Evolutionary conservation across 2,113 vertebrate species (phyloP), one percentile per base, ranked within the genome.

Genomic region (Opisthocomus hoazin): DNA sequence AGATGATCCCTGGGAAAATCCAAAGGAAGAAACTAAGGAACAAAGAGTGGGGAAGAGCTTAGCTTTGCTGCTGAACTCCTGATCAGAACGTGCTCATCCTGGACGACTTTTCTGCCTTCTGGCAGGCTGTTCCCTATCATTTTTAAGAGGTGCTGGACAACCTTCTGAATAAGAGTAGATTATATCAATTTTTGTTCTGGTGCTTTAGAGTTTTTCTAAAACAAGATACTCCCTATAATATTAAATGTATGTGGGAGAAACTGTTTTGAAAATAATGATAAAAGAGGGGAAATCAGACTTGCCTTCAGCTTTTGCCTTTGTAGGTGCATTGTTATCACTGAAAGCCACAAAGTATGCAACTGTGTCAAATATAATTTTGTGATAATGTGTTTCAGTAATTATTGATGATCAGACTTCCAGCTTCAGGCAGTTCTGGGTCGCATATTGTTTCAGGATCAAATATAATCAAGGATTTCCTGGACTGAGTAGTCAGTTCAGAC

Each of bases 1-100:
- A 98, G 75, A 95, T 83, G 1, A 92, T 97, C 45, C 97, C 96
- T 83, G 95, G 96, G 34, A 98, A 98, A 94, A 95, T 96, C 58
- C 76, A 66, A 82, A 97, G 95, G 81, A 97, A 91, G 34, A 89
- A 97, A 76, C 41, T 95, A 60, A 96, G 89, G 53, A 98, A 96
- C 19, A 97, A 90, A 82, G 93, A 94, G 82, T 97, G 93, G 95
- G 94, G 61, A 66, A 95, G 74, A 53, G 34, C 10, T 56, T 50
- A 60, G 43, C 12, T 79, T 71, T 54, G 45, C 54, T 66, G 58
- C 41, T 63, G 58, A 46, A 29, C 39, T 77, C 13, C 64, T 32
- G n/a, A 34, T 10, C 15, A 75, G 32, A 85, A 50, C 4, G 0
- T 19, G 43, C 58, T 84, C 16, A 24, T 39, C 36, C 54, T 54